Conservation (phyloP, 2,113 vertebrate species). For the Progne subis region DNA sequence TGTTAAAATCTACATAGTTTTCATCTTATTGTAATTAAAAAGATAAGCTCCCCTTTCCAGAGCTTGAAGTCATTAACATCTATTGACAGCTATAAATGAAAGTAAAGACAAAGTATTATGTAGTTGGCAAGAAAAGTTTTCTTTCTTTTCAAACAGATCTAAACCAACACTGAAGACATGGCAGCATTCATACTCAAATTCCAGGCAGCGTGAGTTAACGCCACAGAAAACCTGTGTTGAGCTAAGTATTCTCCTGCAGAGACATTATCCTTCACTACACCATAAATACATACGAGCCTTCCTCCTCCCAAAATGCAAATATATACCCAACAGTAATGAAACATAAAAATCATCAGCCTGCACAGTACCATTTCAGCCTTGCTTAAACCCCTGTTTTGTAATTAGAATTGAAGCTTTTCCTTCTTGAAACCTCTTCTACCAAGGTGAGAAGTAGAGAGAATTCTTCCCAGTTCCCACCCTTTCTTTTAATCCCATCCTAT, state of each 20-base stretch:
- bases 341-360: background rate
- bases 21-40: background rate
- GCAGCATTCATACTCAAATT: background rate
- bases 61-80: background rate
- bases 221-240: background rate
- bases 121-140: background rate
- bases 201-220: background rate
- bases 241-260: background rate
- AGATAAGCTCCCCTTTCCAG: background rate
- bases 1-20: background rate
- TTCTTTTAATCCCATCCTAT: background rate
- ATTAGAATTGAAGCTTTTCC: background rate
- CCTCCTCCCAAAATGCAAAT: background rate
- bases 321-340: background rate
- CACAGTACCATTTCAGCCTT: background rate
- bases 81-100: background rate
- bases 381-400: background rate
- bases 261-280: background rate
- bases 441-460: background rate
- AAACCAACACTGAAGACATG: background rate
- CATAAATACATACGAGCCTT: background rate
- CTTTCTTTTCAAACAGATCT: background rate
- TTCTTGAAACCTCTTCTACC: background rate
- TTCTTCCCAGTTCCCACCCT: background rate
- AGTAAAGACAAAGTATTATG: background rate